Conservation (phyloP, 2,888 invertebrate genomes). For the Volucella zonaria region DNA sequence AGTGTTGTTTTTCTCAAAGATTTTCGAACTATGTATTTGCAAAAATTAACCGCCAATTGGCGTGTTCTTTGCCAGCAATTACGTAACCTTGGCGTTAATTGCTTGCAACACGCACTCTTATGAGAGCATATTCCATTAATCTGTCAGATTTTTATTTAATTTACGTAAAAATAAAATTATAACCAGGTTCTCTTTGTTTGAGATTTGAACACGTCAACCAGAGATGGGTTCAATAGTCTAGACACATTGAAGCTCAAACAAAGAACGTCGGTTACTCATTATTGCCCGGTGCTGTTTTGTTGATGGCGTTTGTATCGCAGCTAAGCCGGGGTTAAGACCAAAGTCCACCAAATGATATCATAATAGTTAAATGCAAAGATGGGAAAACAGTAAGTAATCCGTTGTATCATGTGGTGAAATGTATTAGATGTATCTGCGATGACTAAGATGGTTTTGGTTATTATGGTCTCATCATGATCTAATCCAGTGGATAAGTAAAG, state of each 20-base stretch:
- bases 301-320: too few relatives aligned
- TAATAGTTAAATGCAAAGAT: too few relatives aligned
- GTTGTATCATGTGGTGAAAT: too few relatives aligned
- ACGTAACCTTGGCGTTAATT: constrained; percentile 22
- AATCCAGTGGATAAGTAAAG: too few relatives aligned
- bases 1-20: too few relatives aligned
- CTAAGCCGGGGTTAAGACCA: too few relatives aligned
- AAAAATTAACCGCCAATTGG: constrained; percentile 12
- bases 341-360: too few relatives aligned
- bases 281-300: neutral
- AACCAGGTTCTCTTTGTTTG: constrained; percentile 7
- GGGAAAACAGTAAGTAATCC: too few relatives aligned
- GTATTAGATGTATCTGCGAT: too few relatives aligned
- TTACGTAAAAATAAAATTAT: constrained; percentile 12
- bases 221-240: neutral
- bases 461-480: too few relatives aligned
- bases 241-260: neutral
- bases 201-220: neutral
- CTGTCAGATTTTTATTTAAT: constrained; percentile 28
- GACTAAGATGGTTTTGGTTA: too few relatives aligned
- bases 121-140: neutral
- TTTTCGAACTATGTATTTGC: neutral
- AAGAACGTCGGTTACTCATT: constrained; percentile 1
- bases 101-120: constrained; percentile 10
- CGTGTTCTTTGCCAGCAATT: constrained; percentile 12